Evolutionary conservation across 2,797 vertebrate genomes (phyloP), one percentile per base, ranked within the genome.

Genomic region (Leptoclinus maculatus): DNA sequence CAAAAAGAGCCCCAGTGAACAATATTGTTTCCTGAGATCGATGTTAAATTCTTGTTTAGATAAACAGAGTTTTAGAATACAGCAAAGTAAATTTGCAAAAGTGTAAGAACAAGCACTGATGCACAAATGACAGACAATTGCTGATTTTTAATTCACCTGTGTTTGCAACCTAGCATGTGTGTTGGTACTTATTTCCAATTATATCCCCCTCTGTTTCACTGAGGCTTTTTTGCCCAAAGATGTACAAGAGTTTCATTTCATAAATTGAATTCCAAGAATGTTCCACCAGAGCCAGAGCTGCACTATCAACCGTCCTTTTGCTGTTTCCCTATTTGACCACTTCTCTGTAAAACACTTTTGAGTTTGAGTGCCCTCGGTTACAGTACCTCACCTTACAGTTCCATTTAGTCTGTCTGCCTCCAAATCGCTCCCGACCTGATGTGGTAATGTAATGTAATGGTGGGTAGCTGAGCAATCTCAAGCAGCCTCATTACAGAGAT

Each of bases 371-470:
- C 75, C 65, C 39, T 47, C 71, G 54, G 68, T 85, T 80, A 70
- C 74, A 79, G 62, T 70, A 27, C 66, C 68, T 86, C 68, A 82
- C 63, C 80, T 76, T 47, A 32, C 10, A 43, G 45, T 71, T 88
- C 82, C 75, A 86, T 77, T 85, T 71, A 68, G 68, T 71, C 74
- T 85, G 74, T 79, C 76, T 78, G 64, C 66, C 66, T 77, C 29
- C 66, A 80, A 83, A 83, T 81, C 81, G 78, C 83, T 66, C 43
- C 74, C 78, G 86, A 86, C 80, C 78, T 67, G 79, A 82, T 65
- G 78, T 38, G 64, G 71, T 84, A 83, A 84, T 85, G 77, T 51
- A 78, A 72, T 77, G 66, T 76, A 78, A 83, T 78, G 71, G 71
- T 64, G 51, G 71, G 79, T 68, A 65, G 70, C 77, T 82, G 74